phyloP scores from a whole-genome alignment of 1,140 invertebrate genomes.

The Phymastichus coffea region DNA sequence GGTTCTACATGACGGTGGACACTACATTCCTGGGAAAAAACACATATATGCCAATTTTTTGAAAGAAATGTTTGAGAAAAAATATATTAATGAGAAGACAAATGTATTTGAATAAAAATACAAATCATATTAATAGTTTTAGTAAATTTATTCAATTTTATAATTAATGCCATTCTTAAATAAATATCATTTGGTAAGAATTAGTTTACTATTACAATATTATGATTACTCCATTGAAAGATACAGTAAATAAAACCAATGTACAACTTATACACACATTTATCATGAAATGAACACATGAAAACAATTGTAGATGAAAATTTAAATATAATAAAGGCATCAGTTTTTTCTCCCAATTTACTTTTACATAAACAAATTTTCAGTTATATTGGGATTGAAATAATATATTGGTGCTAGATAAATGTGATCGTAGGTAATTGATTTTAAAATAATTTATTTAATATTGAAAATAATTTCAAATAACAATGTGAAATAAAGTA shows the following conservation, averaged over 20 bases:
- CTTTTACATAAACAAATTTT: no score
- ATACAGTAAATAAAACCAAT: slow-evolving; percentile 2
- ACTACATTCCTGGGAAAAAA: slow-evolving; percentile 74
- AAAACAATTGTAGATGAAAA: slow-evolving; percentile 13
- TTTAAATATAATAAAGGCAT: slow-evolving; percentile 22
- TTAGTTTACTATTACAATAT: neutral
- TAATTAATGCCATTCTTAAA: slow-evolving; percentile 10
- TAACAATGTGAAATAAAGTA: no score
- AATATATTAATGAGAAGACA: slow-evolving; percentile 18
- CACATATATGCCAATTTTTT: slow-evolving; percentile 48
- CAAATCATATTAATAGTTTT: slow-evolving; percentile 13
- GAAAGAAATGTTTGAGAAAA: slow-evolving; percentile 38
- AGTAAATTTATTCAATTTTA: slow-evolving; percentile 28
- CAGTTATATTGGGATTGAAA: no score
- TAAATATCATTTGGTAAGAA: slow-evolving; percentile 16
- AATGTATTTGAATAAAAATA: neutral
- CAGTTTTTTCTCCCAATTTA: no score
- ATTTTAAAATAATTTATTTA: no score
- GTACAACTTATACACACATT: slow-evolving; percentile 9
- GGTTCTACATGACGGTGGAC: slow-evolving; percentile 74
- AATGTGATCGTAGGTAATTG: no score
- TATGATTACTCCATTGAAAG: neutral
- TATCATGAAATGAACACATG: neutral
- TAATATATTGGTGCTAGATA: no score
- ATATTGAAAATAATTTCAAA: no score